Percentiles rank a stretch among this genome's conserved stretches.
These are phyloP conservation scores for Xenopus laevis DNA, from an alignment of 2,113 vertebrate genomes.

Conservation along the genomic window DNA sequence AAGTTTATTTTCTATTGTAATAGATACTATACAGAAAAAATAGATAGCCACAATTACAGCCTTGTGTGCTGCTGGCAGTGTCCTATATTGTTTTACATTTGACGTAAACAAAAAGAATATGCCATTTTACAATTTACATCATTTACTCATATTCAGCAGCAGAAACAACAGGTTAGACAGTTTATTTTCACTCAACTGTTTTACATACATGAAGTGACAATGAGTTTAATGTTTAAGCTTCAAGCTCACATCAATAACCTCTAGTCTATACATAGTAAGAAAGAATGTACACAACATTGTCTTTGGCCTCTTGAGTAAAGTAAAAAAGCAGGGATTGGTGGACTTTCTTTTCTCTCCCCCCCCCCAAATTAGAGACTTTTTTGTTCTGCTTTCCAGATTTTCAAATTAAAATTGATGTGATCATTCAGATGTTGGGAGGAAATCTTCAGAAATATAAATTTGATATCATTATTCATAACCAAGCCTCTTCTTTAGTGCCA, in stretches of 20 bases:
- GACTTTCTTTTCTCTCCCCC: too few relatives aligned
- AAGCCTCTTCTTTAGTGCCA: too few relatives aligned
- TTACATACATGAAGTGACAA: constrained; percentile 69
- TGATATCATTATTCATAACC: too few relatives aligned
- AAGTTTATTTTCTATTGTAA: constrained; percentile 83
- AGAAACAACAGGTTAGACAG: constrained; percentile 64
- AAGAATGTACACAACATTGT: constrained; percentile 71
- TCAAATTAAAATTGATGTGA: too few relatives aligned
- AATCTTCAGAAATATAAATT: too few relatives aligned
- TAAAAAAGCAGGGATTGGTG: too few relatives aligned
- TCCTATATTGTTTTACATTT: constrained; percentile 61
- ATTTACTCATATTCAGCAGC: constrained; percentile 69
- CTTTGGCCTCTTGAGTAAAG: constrained; percentile 56
- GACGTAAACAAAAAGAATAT: constrained; percentile 71
- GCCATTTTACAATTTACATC: constrained; percentile 82
- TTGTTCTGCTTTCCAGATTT: too few relatives aligned
- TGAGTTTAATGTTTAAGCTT: constrained; percentile 57
- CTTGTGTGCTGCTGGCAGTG: constrained; percentile 73
- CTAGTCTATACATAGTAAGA: constrained; percentile 71
- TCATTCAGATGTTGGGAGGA: too few relatives aligned
- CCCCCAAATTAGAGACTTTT: too few relatives aligned
- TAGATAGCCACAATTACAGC: constrained; percentile 76
- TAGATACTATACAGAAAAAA: constrained; percentile 76
- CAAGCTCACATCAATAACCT: constrained; percentile 61
- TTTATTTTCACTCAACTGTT: constrained; percentile 56